Percentiles rank a stretch among this genome's conserved stretches.
Evolutionary conservation across 2,113 vertebrate species (phyloP).

Genomic region (Platichthys stellatus): DNA sequence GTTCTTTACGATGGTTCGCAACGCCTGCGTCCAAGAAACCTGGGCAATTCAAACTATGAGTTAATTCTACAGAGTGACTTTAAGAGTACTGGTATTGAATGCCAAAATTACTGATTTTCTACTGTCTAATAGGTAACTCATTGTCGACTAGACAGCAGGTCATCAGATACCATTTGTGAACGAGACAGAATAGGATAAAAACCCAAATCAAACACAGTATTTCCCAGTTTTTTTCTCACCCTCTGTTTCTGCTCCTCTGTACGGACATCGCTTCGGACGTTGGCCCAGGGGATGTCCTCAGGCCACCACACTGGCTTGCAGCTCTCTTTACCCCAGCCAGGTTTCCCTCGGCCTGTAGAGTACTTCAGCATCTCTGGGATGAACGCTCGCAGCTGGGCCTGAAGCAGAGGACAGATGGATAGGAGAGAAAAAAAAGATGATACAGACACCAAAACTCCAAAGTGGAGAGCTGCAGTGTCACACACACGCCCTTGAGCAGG

Average conservation of each 20-base stretch:
- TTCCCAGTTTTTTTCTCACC: conserved; percentile 71
- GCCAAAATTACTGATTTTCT: not conserved
- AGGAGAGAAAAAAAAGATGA: not conserved
- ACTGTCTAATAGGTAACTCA: not conserved
- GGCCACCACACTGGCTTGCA: conserved; percentile 99
- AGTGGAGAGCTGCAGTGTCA: conserved; percentile 15
- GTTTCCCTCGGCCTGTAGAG: conserved; percentile 96
- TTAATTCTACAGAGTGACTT: not conserved
- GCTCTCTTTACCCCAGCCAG: conserved; percentile 98
- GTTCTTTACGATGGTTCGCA: conserved; percentile 98
- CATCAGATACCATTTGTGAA: too few species aligned
- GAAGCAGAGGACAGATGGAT: conserved; percentile 25
- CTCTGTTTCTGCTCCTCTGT: conserved; percentile 97
- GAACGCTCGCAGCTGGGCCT: conserved; percentile 98
- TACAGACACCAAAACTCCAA: conserved; percentile 1
- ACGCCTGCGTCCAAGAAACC: conserved; percentile 98
- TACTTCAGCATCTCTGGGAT: conserved; percentile 99
- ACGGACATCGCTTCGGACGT: conserved; percentile 96
- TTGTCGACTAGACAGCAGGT: not conserved
- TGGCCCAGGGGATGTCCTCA: conserved; percentile 98
- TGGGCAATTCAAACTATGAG: conserved; percentile 37
- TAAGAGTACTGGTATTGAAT: too few species aligned
- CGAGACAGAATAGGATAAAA: not conserved
- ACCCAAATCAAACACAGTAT: not conserved
- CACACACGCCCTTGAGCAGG: conserved; percentile 60